Base-by-base conservation (phyloP, 1,140 invertebrate genomes). In the Steinernema feltiae region DNA sequence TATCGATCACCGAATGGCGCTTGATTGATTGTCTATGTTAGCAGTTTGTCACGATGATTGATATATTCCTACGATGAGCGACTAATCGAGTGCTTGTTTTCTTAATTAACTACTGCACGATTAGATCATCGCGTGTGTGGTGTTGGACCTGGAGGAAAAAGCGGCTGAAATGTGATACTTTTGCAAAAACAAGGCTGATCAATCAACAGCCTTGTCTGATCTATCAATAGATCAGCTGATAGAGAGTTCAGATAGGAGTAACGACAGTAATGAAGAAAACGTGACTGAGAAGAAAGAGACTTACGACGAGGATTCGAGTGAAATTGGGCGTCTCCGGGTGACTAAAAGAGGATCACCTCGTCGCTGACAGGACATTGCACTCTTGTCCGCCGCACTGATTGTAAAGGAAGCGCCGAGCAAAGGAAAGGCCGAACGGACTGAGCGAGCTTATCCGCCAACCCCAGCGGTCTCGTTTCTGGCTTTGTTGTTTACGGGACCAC, bases 401-500 rank as follows among this genome's bases (percentile, higher is more conserved):
- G 53, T 21, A 15, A 63, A 21, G 53, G n/a, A n/a, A n/a, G n/a
- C n/a, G n/a, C n/a, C n/a, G n/a, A n/a, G n/a, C n/a, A n/a, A n/a
- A 41, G 18, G 35, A 41, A 18, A 18, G 35, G 35, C 7, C 7
- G 35, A 41, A 41, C 35, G 7, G n/a, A 41, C 35, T 41, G 35
- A 41, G 18, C 35, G 35, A 41, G 35, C 35, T 41, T 41, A 41
- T 41, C 35, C 18, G 35, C 35, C 35, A 41, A 41, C 35, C 35
- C 35, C 35, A 41, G 7, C 35, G 35, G 35, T 41, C 7, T 41
- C 35, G 35, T 41, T 41, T 41, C 7, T 41, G 35, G 35, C 35
- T 41, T 41, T 41, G 35, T 63, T 63, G 53, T 63, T 63, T 63
- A 63, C 53, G 53, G 53, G 24, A 63, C 12, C 53, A 63, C 53